Base-by-base conservation (phyloP, 1,140 invertebrate genomes). In the Pseudomyrmex sp. region DNA sequence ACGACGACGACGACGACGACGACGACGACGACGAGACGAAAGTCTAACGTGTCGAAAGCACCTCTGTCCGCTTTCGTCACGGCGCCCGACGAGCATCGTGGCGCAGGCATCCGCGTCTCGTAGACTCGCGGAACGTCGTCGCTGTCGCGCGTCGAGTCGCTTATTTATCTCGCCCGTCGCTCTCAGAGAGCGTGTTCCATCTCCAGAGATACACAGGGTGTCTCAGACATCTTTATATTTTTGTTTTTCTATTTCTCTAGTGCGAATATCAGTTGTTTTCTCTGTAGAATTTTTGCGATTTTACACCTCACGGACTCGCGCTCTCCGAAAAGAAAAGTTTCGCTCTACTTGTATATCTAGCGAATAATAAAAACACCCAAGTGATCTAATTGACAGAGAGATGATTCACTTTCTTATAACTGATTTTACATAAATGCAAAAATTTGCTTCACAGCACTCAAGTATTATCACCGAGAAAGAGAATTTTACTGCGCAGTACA, bases 121-220 rank as follows among this genome's bases (percentile, higher is more conserved):
- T 68, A 72, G 65, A 73, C 77, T 62, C 58, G 69, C 79, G 79
- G 79, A 74, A 73, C 76, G 61, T 44, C 54, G 69, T 69, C 77
- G 77, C 48, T 63, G 79, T 69, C 79, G 70, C 59, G 70, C 70
- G 48, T 48, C 70, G 79, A 75, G 79, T 65, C 50, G 59, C 70
- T 82, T 75, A 82, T 82, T 82, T 82, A 82, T 82, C 72, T 75
- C 72, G n/a, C 79, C 68, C 69, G 56, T 72, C 77, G 79, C 69
- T 74, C 69, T 62, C 79, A 20, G 2, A 62, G 58, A 59, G 69
- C 79, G 26, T 63, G 50, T 63, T 75, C n/a, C 79, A 56, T 62
- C 68, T 46, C 35, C 66, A 20, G 5, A 59, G 48, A 82, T 75
- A 50, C 50, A 80, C 44, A 10, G 66, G 66, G 76, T 80, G 76